These are phyloP conservation scores for Pediacus dermestoides DNA, from an alignment of 2,888 invertebrate species.

Conservation along the genomic window DNA sequence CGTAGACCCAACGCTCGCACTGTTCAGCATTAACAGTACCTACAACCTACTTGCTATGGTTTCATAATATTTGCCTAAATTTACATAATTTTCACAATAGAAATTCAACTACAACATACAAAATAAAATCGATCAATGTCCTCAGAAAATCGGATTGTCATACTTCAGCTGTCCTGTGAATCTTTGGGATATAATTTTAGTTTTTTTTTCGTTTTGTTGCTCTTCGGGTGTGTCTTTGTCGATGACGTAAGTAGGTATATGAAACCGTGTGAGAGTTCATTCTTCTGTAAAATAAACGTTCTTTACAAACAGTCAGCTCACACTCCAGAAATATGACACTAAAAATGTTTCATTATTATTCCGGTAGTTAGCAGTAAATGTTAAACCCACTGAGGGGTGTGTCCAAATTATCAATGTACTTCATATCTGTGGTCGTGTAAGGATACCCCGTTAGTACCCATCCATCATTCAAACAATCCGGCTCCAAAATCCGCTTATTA, in stretches of 20 bases:
- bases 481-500: constrained; percentile 48
- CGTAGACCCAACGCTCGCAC: constrained; percentile 37
- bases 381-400: constrained; percentile 68
- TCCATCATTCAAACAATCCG: constrained; percentile 59
- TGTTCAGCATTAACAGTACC: constrained; percentile 45
- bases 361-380: no score
- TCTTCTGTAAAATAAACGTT: constrained; percentile 38
- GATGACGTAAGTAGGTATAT: no score
- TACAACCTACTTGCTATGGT: constrained; percentile 39
- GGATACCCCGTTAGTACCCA: constrained; percentile 65
- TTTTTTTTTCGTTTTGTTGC: constrained; percentile 32
- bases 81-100: constrained; percentile 46
- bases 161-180: constrained; percentile 39
- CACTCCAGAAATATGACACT: constrained; percentile 46
- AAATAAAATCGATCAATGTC: constrained; percentile 10
- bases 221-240: constrained; percentile 5
- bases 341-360: no score
- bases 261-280: constrained; percentile 33
- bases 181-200: constrained; percentile 44
- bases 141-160: constrained; percentile 4
- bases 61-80: constrained; percentile 46
- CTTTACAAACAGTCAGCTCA: constrained; percentile 43
- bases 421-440: constrained; percentile 56
- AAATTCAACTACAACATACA: constrained; percentile 35
- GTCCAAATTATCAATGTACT: constrained; percentile 55